These are phyloP conservation scores for Cepaea nemoralis DNA, from an alignment of 1,140 invertebrate species.

Conservation along the genomic window DNA sequence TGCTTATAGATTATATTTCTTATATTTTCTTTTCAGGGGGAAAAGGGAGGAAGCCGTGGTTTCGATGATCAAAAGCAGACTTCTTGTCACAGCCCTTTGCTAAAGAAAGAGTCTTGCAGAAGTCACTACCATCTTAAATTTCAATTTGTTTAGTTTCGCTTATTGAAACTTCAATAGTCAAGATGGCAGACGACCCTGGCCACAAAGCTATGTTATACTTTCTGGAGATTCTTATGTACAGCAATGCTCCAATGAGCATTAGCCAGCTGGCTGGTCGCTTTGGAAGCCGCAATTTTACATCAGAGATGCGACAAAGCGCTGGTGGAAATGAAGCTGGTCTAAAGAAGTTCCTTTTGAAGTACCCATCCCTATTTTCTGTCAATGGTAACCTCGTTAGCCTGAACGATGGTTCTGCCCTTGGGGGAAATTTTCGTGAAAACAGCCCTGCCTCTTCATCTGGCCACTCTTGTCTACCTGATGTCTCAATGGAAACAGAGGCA, in stretches of 20 bases:
- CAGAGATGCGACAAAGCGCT: constrained; percentile 71
- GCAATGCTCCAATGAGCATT: constrained; percentile 67
- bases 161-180: constrained; percentile 27
- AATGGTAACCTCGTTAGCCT: constrained; percentile 70
- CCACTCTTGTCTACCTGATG: constrained; percentile 62
- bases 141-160: not conserved
- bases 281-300: constrained; percentile 71
- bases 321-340: constrained; percentile 72
- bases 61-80: constrained; percentile 38
- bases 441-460: constrained; percentile 64
- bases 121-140: not conserved
- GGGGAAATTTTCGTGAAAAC: constrained; percentile 67
- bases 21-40: constrained; percentile 35
- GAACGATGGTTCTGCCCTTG: constrained; percentile 66
- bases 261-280: constrained; percentile 72
- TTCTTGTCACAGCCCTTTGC: constrained; percentile 17
- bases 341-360: constrained; percentile 71
- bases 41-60: constrained; percentile 28
- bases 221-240: constrained; percentile 73
- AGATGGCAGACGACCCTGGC: constrained; percentile 71
- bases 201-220: constrained; percentile 74
- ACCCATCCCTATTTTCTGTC: constrained; percentile 72
- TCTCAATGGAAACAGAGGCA: constrained; percentile 72
- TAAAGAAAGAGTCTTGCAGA: not conserved
- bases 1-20: no score